Percentiles rank a stretch among this genome's conserved stretches.
These are phyloP conservation scores for Paramuricea clavata DNA, from an alignment of 92 coral and sea anemone species.

Conservation along the genomic window DNA sequence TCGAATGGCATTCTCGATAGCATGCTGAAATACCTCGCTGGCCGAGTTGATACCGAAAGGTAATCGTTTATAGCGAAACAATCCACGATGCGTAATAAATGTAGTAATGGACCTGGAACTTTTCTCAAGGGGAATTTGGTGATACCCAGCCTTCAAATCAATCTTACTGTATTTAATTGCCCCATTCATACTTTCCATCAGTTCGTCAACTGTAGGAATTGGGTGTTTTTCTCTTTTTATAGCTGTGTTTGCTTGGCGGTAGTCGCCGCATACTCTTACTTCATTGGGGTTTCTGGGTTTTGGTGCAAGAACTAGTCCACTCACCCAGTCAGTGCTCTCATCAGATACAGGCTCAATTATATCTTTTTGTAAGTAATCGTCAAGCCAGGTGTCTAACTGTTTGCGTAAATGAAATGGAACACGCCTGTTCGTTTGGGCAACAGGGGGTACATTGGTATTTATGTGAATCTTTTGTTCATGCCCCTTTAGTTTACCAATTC, in stretches of 20 bases:
- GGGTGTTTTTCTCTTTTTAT: constrained; percentile 44
- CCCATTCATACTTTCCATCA: constrained; percentile 48
- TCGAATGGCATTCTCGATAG: constrained; percentile 58
- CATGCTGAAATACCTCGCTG: constrained; percentile 49
- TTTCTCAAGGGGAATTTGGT: constrained; percentile 49
- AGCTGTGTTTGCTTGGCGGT: constrained; percentile 50
- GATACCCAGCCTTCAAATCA: constrained; percentile 56
- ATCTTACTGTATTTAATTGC: constrained; percentile 53
- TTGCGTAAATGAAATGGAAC: constrained; percentile 45
- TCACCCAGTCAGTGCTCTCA: constrained; percentile 60
- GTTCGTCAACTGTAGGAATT: constrained; percentile 61
- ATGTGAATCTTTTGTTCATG: constrained; percentile 57
- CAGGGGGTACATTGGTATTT: constrained; percentile 43
- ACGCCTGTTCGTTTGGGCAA: constrained; percentile 49
- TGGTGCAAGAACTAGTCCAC: constrained; percentile 62
- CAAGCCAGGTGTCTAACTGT: constrained; percentile 62
- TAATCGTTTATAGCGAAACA: constrained; percentile 43
- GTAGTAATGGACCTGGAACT: constrained; percentile 45
- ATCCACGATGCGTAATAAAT: constrained; percentile 46
- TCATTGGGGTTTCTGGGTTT: constrained; percentile 51
- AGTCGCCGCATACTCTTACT: constrained; percentile 61
- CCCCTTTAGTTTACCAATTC: constrained; percentile 45
- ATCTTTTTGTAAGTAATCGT: constrained; percentile 52
- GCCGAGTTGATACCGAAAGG: constrained; percentile 51
- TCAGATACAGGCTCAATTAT: constrained; percentile 56